These are phyloP conservation scores for Prinia subflava DNA, from an alignment of 2,113 vertebrate genomes.

Conservation along the genomic window DNA sequence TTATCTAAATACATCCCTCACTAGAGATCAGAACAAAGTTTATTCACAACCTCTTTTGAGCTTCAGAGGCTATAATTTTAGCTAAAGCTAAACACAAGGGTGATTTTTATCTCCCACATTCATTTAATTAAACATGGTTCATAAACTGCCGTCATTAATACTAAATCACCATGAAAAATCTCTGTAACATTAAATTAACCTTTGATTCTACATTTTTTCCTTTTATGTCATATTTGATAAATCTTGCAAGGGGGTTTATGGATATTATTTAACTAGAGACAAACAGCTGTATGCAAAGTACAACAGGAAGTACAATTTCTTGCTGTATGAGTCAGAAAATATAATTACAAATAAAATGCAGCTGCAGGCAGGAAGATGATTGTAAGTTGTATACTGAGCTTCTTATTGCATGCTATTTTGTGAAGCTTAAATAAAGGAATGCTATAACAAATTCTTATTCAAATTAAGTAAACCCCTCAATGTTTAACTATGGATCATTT, in stretches of 20 bases:
- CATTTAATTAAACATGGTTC: slow-evolving; percentile 24
- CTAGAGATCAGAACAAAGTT: background rate
- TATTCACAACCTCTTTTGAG: background rate
- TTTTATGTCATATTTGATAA: slow-evolving; percentile 1
- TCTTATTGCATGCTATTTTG: background rate
- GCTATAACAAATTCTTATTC: background rate
- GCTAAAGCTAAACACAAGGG: background rate
- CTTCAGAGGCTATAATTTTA: background rate
- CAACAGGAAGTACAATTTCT: background rate
- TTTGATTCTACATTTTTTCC: slow-evolving; percentile 31
- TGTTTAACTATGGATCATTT: background rate
- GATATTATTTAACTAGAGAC: background rate
- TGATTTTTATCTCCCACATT: slow-evolving; percentile 14
- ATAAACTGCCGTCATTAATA: slow-evolving; percentile 13
- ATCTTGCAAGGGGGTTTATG: background rate
- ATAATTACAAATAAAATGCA: background rate
- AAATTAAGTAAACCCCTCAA: background rate
- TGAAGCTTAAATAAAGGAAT: background rate
- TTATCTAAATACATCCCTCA: background rate
- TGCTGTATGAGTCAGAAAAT: background rate
- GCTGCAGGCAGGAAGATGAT: background rate
- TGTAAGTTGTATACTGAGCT: background rate
- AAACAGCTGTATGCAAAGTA: background rate
- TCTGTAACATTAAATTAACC: slow-evolving; percentile 25
- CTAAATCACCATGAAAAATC: background rate